These are phyloP conservation scores for Drepana falcataria DNA, from an alignment of 2,888 invertebrate genomes.

Conservation along the genomic window DNA sequence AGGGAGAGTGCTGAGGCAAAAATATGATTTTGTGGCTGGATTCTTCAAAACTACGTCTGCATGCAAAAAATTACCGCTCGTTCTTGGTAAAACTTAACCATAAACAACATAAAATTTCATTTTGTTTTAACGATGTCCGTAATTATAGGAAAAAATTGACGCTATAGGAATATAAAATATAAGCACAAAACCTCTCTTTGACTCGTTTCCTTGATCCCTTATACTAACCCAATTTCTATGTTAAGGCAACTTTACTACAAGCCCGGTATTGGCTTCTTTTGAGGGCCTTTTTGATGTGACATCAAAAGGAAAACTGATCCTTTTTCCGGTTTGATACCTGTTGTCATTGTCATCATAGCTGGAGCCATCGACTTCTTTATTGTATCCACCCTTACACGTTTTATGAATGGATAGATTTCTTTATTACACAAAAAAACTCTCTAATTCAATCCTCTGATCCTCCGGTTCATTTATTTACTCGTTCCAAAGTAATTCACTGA, in stretches of 20 bases:
- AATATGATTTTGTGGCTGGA: constrained; percentile 58
- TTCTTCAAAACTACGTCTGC: constrained; percentile 36
- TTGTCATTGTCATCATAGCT: constrained; percentile 57
- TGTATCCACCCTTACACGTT: constrained; percentile 62
- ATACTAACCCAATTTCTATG: constrained; percentile 28
- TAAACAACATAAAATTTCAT: neutral
- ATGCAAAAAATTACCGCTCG: constrained; percentile 20
- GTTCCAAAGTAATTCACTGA: constrained; percentile 66
- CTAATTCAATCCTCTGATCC: constrained; percentile 72
- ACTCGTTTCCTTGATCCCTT: constrained; percentile 2
- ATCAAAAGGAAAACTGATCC: constrained; percentile 71
- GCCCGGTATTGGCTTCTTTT: constrained; percentile 31
- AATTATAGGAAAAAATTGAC: neutral
- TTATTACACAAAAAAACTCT: constrained; percentile 67
- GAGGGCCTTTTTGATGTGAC: constrained; percentile 56
- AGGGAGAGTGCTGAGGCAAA: constrained; percentile 51
- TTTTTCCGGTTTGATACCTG: constrained; percentile 68
- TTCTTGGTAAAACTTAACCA: neutral
- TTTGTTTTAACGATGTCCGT: neutral
- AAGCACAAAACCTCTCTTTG: constrained; percentile 1
- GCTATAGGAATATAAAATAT: neutral
- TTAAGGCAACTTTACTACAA: constrained; percentile 26
- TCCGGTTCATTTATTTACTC: constrained; percentile 68
- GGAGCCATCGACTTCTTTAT: constrained; percentile 52
- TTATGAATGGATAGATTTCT: constrained; percentile 67